phyloP scores from a whole-genome alignment of 2,888 invertebrate genomes.

The Camptogramma bilineatum region DNA sequence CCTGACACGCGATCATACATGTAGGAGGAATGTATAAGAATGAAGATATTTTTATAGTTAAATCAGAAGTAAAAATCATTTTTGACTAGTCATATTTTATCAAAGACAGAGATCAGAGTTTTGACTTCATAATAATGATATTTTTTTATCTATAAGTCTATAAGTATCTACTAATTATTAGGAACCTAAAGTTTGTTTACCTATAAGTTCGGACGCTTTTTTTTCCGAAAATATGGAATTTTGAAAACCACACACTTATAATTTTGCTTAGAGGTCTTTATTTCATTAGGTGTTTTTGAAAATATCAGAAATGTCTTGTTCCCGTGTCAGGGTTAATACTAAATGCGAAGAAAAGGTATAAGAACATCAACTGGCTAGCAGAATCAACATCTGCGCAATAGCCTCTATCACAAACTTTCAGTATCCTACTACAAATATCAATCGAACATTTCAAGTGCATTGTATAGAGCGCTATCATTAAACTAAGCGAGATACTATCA shows the following conservation, averaged over 20 bases:
- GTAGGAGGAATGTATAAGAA: constrained; percentile 74
- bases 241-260: too few species aligned
- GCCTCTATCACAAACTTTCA: constrained; percentile 62
- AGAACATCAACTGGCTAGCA: constrained; percentile 43
- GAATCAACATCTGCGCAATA: constrained; percentile 45
- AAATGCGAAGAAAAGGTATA: constrained; percentile 62
- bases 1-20: constrained; percentile 60
- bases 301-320: constrained; percentile 40
- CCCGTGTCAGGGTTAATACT: constrained; percentile 62
- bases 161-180: background rate
- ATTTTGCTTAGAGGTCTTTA: background rate
- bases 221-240: too few species aligned
- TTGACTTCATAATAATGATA: constrained; percentile 12
- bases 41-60: constrained; percentile 13
- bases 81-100: constrained; percentile 32
- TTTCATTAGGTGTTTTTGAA: background rate
- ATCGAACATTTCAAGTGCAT: constrained; percentile 47
- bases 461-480: constrained; percentile 17
- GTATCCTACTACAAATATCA: constrained; percentile 60
- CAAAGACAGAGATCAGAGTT: constrained; percentile 29
- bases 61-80: constrained; percentile 4
- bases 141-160: background rate
- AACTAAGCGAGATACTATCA: constrained; percentile 13
- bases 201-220: background rate
- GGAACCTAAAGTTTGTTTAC: background rate